Evolutionary conservation across 1,140 invertebrate species (phyloP), one percentile per base, ranked within the genome.

Genomic region (Dendroctonus ponderosae): DNA sequence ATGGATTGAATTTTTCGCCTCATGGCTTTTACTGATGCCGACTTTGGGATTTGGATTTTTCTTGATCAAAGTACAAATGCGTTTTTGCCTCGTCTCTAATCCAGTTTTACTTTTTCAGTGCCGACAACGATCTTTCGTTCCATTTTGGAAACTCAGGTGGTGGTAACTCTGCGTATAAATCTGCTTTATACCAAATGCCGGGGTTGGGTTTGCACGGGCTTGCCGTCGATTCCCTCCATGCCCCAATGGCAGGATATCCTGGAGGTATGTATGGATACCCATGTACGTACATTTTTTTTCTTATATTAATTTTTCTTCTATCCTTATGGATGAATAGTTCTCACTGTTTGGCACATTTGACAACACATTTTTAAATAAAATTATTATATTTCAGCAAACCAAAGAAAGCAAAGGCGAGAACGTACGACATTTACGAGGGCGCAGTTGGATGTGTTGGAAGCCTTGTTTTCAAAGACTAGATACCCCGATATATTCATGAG

Each of bases 401-500:
- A 93, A 37, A 83, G 97, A 54, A 99, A 99, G 82, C 97, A 99
- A 82, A 84, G 97, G 12, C 82, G 97, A 49, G 97, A 99, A 79
- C 78, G 97, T 62, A 99, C 97, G 37, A 99, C 97, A 38, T 99
- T 99, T 80, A 98, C 96, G 2, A 82, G 97, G 52, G 92, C 95
- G 7, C 97, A 99, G 78, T 82, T 99, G 61, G 97, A 99, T 78
- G 87, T 99, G 0, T 82, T 99, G 56, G 97, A 99, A 81, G 85
- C 91, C 0, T 83, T 99, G n/a, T 99, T 99, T 82, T 88, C 89
- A 57, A 98, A 98, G 82, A 99, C 96, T 0, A 84, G 96, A 60
- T 99, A 99, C 79, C 97, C 97, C 0, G 97, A 99, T 80, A 99
- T 99, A 76, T 99, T 99, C 80, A 98, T 99, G 96, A 84, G 97